phyloP scores from a whole-genome alignment of 2,797 vertebrate genomes.

The Kryptopterus vitreolus region DNA sequence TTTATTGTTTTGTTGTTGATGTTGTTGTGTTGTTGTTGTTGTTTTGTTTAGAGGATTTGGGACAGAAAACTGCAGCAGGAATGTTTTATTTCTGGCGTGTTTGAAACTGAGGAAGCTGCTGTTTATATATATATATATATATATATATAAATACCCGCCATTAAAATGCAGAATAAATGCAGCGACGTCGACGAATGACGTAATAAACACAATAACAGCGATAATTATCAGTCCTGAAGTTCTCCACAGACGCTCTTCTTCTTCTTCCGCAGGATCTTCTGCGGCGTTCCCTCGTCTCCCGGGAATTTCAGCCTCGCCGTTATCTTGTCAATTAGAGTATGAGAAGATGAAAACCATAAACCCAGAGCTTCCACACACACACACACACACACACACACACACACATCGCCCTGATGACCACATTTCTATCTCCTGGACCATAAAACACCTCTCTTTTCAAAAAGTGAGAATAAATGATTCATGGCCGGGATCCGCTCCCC shows the following conservation, averaged over 20 bases:
- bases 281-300: neutral
- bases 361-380: neutral
- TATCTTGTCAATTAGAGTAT: neutral
- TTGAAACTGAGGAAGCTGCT: constrained; percentile 9
- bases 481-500: constrained; percentile 71
- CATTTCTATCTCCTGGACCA: constrained; percentile 64
- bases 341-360: neutral
- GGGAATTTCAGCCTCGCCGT: neutral
- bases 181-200: constrained; percentile 27
- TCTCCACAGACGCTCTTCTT: neutral
- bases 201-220: neutral
- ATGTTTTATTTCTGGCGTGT: neutral
- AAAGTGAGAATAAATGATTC: constrained; percentile 71
- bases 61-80: constrained; percentile 14
- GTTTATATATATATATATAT: constrained; percentile 34
- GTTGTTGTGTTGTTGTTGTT: too few species aligned
- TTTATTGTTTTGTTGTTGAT: too few species aligned
- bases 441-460: constrained; percentile 42
- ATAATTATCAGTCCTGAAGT: neutral
- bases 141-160: constrained; percentile 22
- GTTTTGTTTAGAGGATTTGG: too few species aligned
- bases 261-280: neutral
- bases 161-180: too few species aligned
- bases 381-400: neutral
- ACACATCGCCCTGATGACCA: constrained; percentile 26